Base-by-base conservation (phyloP, 2,113 vertebrate genomes). In the Gorilla gorilla region DNA sequence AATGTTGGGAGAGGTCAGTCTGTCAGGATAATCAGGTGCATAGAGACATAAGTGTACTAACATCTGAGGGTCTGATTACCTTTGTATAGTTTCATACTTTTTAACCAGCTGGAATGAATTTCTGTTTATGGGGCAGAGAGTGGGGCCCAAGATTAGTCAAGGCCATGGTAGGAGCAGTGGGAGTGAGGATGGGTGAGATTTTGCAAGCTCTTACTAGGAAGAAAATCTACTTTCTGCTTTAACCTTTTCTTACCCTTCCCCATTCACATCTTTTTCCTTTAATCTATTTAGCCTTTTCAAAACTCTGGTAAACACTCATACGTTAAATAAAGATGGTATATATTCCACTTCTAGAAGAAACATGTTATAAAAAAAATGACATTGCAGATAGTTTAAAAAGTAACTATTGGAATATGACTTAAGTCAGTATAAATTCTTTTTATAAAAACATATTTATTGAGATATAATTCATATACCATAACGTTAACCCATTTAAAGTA, bases 381-480 rank as follows among this genome's bases (percentile, higher is more conserved):
- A 89, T 18, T 73, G n/a, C 40, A 59, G 38, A 23, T 90, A 52
- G 40, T 76, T 96, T 89, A 55, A 90, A 96, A 96, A 72, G 16
- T 48, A 79, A 73, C 50, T 43, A 55, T 79, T 22, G 43, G 10
- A 50, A n/a, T 84, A 66, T 92, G 27, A 88, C 30, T 95, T 78
- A 48, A 25, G 25, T 75, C 64, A 91, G 22, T 43, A 64, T 90
- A 48, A 38, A 78, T 73, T 81, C 52, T 91, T 80, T 70, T 81
- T 22, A 55, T 32, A 64, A 55, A 66, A 85, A 55, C 25, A 81
- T 2, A 16, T 59, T 87, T 86, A 68, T 57, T 70, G 52, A 72
- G 52, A 84, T 88, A 78, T 73, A 88, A 78, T 83, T 79, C 25
- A 89, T 75, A 50, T 32, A 50, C 2, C 3, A 48, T 89, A 68